Conservation (phyloP, 2,113 vertebrate genomes). For the Prochilodus magdalenae region DNA sequence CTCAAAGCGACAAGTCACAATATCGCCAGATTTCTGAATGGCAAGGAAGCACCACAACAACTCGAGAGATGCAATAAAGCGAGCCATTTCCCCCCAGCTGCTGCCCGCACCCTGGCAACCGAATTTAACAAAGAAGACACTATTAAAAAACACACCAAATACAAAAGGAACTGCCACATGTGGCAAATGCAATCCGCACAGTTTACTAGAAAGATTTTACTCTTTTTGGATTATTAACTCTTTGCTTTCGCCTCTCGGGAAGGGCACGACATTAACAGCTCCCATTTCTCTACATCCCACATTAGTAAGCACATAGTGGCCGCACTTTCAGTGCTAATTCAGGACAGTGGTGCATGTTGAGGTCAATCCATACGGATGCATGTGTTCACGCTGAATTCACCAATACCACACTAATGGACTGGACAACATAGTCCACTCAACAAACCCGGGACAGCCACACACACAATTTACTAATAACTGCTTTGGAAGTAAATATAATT, state of each 20-base stretch:
- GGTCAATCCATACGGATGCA: not conserved
- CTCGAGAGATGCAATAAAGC: conserved; percentile 56
- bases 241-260: not conserved
- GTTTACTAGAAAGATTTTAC: conserved; percentile 18
- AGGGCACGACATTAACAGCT: not conserved
- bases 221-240: conserved; percentile 24
- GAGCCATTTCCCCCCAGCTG: conserved; percentile 33
- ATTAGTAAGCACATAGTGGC: conserved; percentile 12
- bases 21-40: conserved; percentile 60
- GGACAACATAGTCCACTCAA: not conserved
- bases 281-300: not conserved
- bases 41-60: conserved; percentile 41
- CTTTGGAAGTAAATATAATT: no score
- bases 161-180: conserved; percentile 28
- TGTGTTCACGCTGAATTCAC: conserved; percentile 3
- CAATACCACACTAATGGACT: not conserved
- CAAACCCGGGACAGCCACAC: not conserved
- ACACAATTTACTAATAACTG: no score
- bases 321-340: conserved; percentile 9
- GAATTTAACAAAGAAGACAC: conserved; percentile 37
- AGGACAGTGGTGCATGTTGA: conserved; percentile 23
- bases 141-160: conserved; percentile 26
- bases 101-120: conserved; percentile 14
- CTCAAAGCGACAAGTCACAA: conserved; percentile 62
- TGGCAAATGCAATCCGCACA: conserved; percentile 29